phyloP scores from a whole-genome alignment of 1,140 invertebrate genomes.

The Pemphigus obesinymphae region DNA sequence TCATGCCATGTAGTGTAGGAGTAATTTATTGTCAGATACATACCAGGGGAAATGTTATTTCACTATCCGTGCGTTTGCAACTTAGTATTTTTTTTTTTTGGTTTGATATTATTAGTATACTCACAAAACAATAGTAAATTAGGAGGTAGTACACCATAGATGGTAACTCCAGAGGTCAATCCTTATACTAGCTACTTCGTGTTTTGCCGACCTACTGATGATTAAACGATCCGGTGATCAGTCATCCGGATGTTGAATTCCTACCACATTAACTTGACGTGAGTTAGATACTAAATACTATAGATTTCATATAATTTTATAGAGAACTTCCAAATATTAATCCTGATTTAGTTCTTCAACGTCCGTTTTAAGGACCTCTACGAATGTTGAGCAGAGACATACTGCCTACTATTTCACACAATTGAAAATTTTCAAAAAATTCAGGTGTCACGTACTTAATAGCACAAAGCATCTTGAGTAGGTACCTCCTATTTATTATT shows the following conservation, averaged over 20 bases:
- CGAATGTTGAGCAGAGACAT: not conserved
- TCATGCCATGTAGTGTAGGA: too few relatives aligned
- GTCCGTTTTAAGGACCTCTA: not conserved
- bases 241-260: not conserved
- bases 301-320: not conserved
- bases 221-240: not conserved
- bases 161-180: not conserved
- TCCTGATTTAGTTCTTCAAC: not conserved
- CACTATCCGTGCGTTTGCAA: too few relatives aligned
- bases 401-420: too few relatives aligned
- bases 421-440: too few relatives aligned
- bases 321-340: not conserved
- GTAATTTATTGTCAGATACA: too few relatives aligned
- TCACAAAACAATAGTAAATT: not conserved
- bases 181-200: not conserved
- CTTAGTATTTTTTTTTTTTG: too few relatives aligned
- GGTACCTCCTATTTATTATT: too few relatives aligned
- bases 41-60: too few relatives aligned
- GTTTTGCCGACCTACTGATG: not conserved
- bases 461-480: too few relatives aligned
- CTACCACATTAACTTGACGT: slow-evolving; percentile 1
- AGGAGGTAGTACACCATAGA: not conserved
- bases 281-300: not conserved
- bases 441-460: too few relatives aligned
- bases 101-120: too few relatives aligned